Conservation (phyloP, 2,797 vertebrate genomes). For the Syndactyla subalaris region DNA sequence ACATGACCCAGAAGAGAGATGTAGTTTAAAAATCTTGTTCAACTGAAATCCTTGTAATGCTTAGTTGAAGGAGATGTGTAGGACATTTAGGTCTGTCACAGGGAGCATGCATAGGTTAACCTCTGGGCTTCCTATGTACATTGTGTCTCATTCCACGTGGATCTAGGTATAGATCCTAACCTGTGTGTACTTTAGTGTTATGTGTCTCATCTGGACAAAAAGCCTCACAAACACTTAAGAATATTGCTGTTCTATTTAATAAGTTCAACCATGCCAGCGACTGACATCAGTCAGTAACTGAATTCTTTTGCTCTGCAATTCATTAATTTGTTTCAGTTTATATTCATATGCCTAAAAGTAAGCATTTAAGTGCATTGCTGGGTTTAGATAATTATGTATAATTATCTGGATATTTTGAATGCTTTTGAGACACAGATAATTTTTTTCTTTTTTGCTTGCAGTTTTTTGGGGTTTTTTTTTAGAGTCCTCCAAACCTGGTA, state of each 20-base stretch:
- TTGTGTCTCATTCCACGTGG: not conserved
- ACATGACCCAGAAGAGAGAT: not conserved
- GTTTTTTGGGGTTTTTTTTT: not conserved
- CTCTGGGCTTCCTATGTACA: fast-evolving
- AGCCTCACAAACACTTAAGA: not conserved
- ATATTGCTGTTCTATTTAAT: not conserved
- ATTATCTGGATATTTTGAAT: not conserved
- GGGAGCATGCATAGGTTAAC: not conserved
- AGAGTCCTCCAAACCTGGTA: not conserved
- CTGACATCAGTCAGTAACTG: not conserved
- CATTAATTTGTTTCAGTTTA: not conserved
- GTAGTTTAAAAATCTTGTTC: not conserved
- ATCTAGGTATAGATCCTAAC: not conserved
- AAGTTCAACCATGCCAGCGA: not conserved
- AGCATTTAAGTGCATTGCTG: not conserved
- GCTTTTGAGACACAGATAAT: not conserved
- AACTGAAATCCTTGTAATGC: not conserved
- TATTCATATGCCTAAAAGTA: not conserved
- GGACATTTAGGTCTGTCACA: not conserved
- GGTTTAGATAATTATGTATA: not conserved
- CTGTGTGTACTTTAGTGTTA: not conserved
- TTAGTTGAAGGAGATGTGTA: not conserved
- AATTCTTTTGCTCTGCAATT: not conserved
- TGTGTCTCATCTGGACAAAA: not conserved
- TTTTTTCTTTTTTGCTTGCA: not conserved